phyloP scores from a whole-genome alignment of 2,888 invertebrate species.

The Abscondita cerata region DNA sequence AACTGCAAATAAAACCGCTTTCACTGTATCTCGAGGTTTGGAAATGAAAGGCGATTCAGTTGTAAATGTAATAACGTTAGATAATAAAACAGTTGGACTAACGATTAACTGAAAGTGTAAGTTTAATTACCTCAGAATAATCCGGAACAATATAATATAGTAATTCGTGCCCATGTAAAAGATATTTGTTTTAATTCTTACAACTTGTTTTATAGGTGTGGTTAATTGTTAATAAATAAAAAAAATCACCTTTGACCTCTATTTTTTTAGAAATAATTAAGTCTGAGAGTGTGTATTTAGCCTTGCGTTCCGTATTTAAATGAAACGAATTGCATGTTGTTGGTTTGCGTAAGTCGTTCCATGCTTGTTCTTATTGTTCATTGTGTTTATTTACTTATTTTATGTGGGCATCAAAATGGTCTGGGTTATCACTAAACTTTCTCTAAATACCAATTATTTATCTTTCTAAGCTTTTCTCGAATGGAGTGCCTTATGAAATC shows the following conservation, averaged over 20 bases:
- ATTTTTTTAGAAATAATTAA: slow-evolving; percentile 2
- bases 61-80: slow-evolving; percentile 33
- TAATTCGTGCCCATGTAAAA: slow-evolving; percentile 1
- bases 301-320: not conserved
- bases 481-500: no score
- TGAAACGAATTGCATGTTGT: not conserved
- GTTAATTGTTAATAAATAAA: slow-evolving; percentile 13
- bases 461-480: no score
- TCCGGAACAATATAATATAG: not conserved
- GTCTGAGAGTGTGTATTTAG: not conserved
- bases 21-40: slow-evolving; percentile 33
- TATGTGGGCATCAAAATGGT: no score
- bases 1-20: slow-evolving; percentile 27
- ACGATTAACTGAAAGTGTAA: slow-evolving; percentile 4
- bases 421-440: no score
- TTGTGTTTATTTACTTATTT: no score
- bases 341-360: no score
- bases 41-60: slow-evolving; percentile 35
- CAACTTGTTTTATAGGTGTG: slow-evolving; percentile 4
- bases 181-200: not conserved
- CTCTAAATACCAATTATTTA: no score
- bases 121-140: slow-evolving; percentile 1
- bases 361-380: no score
- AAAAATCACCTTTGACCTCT: slow-evolving; percentile 11
- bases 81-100: slow-evolving; percentile 23